A percentile compares a stretch with the other conserved stretches of the same genome.
Evolutionary conservation across 2,888 invertebrate genomes (phyloP).

Genomic region (Lasioglossum morio): DNA sequence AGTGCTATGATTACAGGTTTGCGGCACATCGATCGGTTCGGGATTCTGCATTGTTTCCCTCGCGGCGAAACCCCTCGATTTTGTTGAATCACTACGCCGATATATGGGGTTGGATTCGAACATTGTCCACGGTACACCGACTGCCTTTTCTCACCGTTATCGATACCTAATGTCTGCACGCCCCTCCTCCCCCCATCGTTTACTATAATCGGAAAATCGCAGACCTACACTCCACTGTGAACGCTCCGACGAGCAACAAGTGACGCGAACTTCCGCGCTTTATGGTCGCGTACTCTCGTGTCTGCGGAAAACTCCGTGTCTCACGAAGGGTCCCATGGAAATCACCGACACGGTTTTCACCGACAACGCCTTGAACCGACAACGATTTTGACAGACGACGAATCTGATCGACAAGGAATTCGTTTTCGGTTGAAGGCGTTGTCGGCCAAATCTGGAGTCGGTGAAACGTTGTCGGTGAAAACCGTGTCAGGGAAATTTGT

Average conservation of each 20-base stretch:
- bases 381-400: too few species aligned
- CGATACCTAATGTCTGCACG: conserved; percentile 27
- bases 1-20: not conserved
- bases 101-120: not conserved
- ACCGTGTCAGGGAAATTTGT: too few species aligned
- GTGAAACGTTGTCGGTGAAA: too few species aligned
- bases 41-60: not conserved
- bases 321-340: too few species aligned
- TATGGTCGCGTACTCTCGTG: not conserved
- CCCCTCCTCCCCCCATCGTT: not conserved
- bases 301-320: too few species aligned
- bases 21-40: not conserved
- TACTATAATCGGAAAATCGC: not conserved
- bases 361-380: too few species aligned
- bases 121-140: not conserved
- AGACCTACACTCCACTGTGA: conserved; percentile 1
- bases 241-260: conserved; percentile 39
- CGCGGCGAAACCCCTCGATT: not conserved
- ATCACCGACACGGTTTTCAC: too few species aligned
- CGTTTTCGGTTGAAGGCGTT: too few species aligned
- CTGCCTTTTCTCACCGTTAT: conserved; percentile 25
- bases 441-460: too few species aligned
- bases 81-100: not conserved
- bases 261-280: not conserved
- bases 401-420: too few species aligned